Evolutionary conservation across 2,888 invertebrate genomes (phyloP).

Genomic region (Harpalus rufipes): DNA sequence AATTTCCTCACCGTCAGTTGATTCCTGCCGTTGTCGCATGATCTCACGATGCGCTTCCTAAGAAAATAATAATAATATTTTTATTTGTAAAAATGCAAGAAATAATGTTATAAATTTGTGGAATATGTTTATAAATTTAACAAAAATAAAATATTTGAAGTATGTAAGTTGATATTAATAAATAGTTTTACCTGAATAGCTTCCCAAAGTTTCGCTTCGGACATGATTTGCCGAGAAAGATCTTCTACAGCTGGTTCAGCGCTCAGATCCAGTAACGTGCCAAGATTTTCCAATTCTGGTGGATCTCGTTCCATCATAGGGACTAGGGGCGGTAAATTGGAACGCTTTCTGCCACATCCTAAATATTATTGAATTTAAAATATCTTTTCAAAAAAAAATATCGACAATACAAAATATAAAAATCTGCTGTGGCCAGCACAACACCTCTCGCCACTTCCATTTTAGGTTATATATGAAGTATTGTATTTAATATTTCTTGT

Average conservation of each 20-base stretch:
- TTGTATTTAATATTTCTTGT: no score
- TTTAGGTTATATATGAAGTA: no score
- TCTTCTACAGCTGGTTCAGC: conserved; percentile 86
- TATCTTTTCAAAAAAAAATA: conserved; percentile 25
- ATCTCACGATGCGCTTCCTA: conserved; percentile 85
- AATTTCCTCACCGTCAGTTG: conserved; percentile 54
- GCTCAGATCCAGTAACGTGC: conserved; percentile 83
- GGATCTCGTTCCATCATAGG: conserved; percentile 74
- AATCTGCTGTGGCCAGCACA: no score
- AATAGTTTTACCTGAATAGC: conserved; percentile 80
- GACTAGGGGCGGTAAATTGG: conserved; percentile 75
- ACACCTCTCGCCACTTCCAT: no score
- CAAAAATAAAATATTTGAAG: no score
- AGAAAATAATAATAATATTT: background rate
- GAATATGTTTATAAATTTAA: no score
- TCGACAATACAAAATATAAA: no score
- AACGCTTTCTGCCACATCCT: conserved; percentile 89
- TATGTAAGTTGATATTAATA: no score
- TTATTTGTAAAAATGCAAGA: no score
- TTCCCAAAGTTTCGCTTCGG: conserved; percentile 88
- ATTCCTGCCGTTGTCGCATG: conserved; percentile 81
- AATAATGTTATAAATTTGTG: no score
- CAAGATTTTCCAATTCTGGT: conserved; percentile 79
- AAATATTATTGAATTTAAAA: conserved; percentile 61
- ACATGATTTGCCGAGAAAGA: conserved; percentile 87